Evolutionary conservation across 2,797 vertebrate species (phyloP), one percentile per base, ranked within the genome.

Genomic region (Sebastes kiyomatsui): DNA sequence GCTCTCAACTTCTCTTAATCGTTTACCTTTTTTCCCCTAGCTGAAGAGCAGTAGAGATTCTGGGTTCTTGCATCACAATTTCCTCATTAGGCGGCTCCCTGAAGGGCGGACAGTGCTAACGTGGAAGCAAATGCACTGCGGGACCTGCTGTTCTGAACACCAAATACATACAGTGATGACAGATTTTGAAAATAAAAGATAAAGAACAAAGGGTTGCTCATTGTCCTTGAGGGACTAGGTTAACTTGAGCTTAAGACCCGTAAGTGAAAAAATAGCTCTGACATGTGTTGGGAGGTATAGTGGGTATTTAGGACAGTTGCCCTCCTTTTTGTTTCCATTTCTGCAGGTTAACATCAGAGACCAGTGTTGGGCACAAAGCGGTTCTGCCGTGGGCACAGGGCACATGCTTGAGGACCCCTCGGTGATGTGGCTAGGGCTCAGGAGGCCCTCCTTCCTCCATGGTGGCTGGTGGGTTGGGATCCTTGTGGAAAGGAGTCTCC

Each of bases 401-500:
- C 32, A 22, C 7, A 54, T 28, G 71, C 14, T 65, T 35, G 42
- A 33, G 46, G 73, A 67, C 23, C 32, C 38, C 13, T 70, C 64
- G 13, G 62, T 27, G 52, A 79, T 67, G n/a, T 13, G 38, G 25
- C 86, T 95, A 94, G 20, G 93, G 89, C 23, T 75, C 91, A 0
- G 93, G 84, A 32, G 92, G 91, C 0, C 94, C 97, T 72, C 96
- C 97, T 77, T 96, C 96, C 87, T 97, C 97, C 66, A 92, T 92
- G 14, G 90, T 83, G 65, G 67, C 73, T 0, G 94, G 87, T 62
- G 88, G 88, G 73, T 30, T 94, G 38, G 92, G 75, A 67, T 95
- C 94, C 73, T 95, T 96, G 71, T 96, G 96, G 96, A 97, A 98
- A 0, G 95, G 82, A 14, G 98, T 98, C 94, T 99, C 97, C 94